Evolutionary conservation across 2,113 vertebrate genomes (phyloP).

Genomic region (Pholis gunnellus): DNA sequence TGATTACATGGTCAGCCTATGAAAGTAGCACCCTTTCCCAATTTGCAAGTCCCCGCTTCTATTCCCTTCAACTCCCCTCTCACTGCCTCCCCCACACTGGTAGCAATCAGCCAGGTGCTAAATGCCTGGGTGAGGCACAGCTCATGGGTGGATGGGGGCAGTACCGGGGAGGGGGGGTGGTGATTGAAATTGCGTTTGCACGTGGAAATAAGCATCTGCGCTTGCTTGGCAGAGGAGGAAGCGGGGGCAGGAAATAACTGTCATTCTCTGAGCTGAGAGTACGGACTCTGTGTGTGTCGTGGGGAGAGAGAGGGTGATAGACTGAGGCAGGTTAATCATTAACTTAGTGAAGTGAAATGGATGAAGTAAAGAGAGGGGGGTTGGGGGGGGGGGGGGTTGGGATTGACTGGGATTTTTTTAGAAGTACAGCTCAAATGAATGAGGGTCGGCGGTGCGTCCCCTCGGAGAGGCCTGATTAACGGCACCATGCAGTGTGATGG

Average conservation of each 20-base stretch:
- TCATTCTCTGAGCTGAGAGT: slow-evolving; percentile 69
- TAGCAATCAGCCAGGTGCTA: slow-evolving; percentile 86
- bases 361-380: slow-evolving; percentile 29
- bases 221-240: slow-evolving; percentile 74
- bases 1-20: slow-evolving; percentile 66
- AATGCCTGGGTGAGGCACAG: slow-evolving; percentile 77
- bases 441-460: slow-evolving; percentile 36
- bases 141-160: slow-evolving; percentile 58
- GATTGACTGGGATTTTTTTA: slow-evolving; percentile 28
- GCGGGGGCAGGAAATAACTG: slow-evolving; percentile 81
- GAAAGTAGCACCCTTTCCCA: slow-evolving; percentile 68
- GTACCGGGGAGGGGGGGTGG: slow-evolving; percentile 4
- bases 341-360: slow-evolving; percentile 64
- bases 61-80: slow-evolving; percentile 54
- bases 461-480: slow-evolving; percentile 63
- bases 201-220: slow-evolving; percentile 81
- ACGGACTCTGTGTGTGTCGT: slow-evolving; percentile 25
- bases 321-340: slow-evolving; percentile 77
- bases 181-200: slow-evolving; percentile 56
- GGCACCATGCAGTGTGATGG: slow-evolving; percentile 9
- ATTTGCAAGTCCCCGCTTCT: slow-evolving; percentile 57
- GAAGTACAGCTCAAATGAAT: slow-evolving; percentile 53
- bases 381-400: neutral
- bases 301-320: slow-evolving; percentile 41
- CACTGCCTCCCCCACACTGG: slow-evolving; percentile 57